Conservation (phyloP, 2,797 vertebrate species). For the Coregonus sp. region DNA sequence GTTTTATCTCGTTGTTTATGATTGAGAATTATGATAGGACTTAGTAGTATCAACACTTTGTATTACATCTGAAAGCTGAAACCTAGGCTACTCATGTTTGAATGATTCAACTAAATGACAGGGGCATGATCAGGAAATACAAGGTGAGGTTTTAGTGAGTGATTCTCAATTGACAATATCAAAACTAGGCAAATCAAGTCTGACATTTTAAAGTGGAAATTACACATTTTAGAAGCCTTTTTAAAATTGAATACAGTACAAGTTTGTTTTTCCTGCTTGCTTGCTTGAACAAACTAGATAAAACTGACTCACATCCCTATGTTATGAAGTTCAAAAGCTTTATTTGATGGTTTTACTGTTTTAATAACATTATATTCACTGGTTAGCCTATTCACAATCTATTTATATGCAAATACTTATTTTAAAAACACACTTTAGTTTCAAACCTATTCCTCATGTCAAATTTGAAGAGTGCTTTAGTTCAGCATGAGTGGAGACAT, state of each 20-base stretch:
- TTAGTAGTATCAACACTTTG: background rate
- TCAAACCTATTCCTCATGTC: conserved; percentile 8
- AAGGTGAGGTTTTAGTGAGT: background rate
- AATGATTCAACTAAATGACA: background rate
- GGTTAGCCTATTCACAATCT: too few species aligned
- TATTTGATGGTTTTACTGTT: too few species aligned
- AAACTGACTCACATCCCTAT: too few species aligned
- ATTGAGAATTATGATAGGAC: conserved; percentile 36
- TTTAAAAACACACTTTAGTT: background rate
- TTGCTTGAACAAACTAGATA: too few species aligned
- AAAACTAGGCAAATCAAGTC: background rate
- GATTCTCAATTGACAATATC: background rate
- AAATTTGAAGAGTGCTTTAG: conserved; percentile 37
- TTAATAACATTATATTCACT: background rate
- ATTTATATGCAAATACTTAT: too few species aligned
- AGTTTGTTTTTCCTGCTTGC: too few species aligned
- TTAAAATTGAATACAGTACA: too few species aligned
- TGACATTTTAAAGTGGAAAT: too few species aligned
- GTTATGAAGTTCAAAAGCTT: too few species aligned
- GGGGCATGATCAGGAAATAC: background rate
- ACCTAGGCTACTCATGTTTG: background rate
- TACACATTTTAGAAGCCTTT: too few species aligned
- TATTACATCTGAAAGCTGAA: background rate
- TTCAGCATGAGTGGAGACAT: conserved; percentile 41
- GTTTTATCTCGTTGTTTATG: conserved; percentile 49